These are phyloP conservation scores for Lasioglossum vierecki DNA, from an alignment of 2,888 invertebrate species.

Conservation along the genomic window DNA sequence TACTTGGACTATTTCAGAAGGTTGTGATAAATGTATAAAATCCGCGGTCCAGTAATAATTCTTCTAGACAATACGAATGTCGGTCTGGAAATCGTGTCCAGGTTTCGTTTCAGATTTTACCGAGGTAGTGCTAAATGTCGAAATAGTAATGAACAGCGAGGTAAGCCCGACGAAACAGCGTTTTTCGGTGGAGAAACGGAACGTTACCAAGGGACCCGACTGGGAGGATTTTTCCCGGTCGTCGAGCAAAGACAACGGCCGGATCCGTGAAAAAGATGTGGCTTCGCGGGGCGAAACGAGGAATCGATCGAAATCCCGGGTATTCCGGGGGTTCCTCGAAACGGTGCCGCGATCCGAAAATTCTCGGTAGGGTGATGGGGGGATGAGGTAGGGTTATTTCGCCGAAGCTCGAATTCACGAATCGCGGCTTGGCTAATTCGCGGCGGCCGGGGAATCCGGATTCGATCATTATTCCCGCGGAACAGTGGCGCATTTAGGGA, in stretches of 20 bases:
- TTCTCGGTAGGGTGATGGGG: background rate
- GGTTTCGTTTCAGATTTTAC: background rate
- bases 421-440: slow-evolving; percentile 20
- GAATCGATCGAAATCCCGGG: background rate
- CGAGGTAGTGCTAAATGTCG: background rate
- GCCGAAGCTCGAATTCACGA: background rate
- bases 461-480: slow-evolving; percentile 46
- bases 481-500: slow-evolving; percentile 47
- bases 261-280: background rate
- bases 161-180: background rate
- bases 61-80: background rate
- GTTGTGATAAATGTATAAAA: background rate
- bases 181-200: background rate
- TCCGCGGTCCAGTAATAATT: background rate
- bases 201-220: background rate
- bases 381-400: background rate
- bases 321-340: background rate
- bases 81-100: background rate
- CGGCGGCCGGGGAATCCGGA: slow-evolving; percentile 1
- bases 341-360: slow-evolving; percentile 12
- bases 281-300: background rate
- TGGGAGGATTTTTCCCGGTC: slow-evolving; percentile 3
- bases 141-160: background rate
- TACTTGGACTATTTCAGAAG: background rate
- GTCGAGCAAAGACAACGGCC: slow-evolving; percentile 6